Evolutionary conservation across 2,113 vertebrate species (phyloP).

Genomic region (Xiphias gladius): DNA sequence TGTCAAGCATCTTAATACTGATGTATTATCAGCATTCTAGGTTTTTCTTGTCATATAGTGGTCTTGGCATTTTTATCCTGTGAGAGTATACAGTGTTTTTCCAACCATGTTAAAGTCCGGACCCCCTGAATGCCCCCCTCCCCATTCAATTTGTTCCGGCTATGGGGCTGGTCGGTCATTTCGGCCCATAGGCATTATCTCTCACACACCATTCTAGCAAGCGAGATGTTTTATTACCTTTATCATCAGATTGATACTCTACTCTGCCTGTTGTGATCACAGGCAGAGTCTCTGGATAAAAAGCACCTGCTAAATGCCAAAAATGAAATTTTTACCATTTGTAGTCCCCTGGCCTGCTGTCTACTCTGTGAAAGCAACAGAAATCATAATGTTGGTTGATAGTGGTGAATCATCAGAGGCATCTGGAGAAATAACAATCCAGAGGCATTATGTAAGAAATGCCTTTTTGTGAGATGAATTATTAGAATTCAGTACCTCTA

Average conservation of each 20-base stretch:
- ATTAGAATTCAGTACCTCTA: background rate
- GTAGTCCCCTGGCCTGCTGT: background rate
- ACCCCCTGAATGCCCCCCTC: too few relatives aligned
- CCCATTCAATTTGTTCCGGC: too few relatives aligned
- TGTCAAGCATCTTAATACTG: too few relatives aligned
- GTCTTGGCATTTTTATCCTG: too few relatives aligned
- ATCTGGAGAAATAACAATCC: background rate
- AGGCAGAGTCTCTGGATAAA: background rate
- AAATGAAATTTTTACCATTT: constrained; percentile 14
- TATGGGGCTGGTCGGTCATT: background rate
- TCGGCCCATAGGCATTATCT: background rate
- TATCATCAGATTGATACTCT: constrained; percentile 7
- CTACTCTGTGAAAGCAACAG: background rate
- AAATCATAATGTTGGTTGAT: background rate
- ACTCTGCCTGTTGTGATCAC: constrained; percentile 7
- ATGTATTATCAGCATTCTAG: too few relatives aligned
- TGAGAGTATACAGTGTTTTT: too few relatives aligned
- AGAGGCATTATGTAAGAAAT: background rate
- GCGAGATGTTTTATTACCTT: background rate
- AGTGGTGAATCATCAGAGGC: background rate
- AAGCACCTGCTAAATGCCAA: constrained; percentile 15
- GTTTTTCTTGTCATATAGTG: too few relatives aligned
- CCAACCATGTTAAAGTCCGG: too few relatives aligned
- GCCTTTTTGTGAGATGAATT: background rate
- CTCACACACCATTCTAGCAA: background rate